Conservation (phyloP, 1,140 invertebrate species). For the Rhopalosiphum padi region DNA sequence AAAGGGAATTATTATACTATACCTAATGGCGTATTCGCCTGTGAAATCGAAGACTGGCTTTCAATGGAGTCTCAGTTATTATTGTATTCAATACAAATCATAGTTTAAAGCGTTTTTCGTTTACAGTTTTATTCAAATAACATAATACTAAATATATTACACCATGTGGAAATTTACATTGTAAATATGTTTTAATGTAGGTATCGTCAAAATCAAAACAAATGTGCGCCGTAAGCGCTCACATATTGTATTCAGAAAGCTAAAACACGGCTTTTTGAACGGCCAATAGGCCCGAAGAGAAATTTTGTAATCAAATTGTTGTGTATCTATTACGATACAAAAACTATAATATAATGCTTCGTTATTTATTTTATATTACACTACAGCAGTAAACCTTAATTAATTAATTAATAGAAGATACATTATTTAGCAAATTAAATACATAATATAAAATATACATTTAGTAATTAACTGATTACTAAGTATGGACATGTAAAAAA, state of each 20-base stretch:
- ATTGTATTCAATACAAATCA: not conserved
- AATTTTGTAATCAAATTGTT: not conserved
- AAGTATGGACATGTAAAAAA: not conserved
- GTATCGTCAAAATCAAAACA: not conserved
- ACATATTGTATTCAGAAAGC: not conserved
- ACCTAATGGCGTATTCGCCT: constrained; percentile 4
- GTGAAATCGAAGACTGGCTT: constrained; percentile 24
- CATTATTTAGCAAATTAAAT: not conserved
- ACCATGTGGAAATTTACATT: not conserved
- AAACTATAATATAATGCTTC: not conserved
- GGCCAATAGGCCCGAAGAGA: not conserved
- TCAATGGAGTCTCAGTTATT: not conserved
- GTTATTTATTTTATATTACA: not conserved
- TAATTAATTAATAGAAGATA: not conserved
- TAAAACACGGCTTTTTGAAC: not conserved
- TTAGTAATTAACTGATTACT: not conserved
- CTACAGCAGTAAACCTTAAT: not conserved
- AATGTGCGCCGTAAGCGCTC: not conserved
- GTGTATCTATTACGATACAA: not conserved
- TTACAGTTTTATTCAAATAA: not conserved
- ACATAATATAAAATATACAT: not conserved
- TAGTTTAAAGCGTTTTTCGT: not conserved
- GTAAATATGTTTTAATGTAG: not conserved
- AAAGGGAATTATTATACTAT: constrained; percentile 35
- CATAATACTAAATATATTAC: not conserved